Evolutionary conservation across 2,888 invertebrate genomes (phyloP).

Genomic region (Dorcus hopei): DNA sequence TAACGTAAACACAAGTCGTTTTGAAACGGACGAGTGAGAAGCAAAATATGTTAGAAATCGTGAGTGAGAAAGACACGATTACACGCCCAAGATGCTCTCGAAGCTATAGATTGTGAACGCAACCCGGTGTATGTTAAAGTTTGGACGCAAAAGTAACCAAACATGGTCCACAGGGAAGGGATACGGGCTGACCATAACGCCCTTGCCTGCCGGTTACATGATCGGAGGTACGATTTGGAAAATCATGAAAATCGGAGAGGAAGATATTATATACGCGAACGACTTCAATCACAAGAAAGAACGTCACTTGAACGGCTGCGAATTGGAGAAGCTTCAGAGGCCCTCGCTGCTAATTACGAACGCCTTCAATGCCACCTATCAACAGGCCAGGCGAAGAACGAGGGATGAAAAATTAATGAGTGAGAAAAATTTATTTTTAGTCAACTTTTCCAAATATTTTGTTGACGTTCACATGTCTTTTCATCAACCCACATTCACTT

Average conservation of each 20-base stretch:
- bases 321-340: constrained; percentile 82
- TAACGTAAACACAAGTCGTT: too few species aligned
- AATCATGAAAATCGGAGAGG: constrained; percentile 96
- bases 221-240: constrained; percentile 99
- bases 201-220: constrained; percentile 95
- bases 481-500: neutral
- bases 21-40: too few species aligned
- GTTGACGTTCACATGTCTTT: neutral
- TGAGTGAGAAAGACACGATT: too few species aligned
- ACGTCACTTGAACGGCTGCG: constrained; percentile 93
- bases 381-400: constrained; percentile 83
- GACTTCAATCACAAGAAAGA: constrained; percentile 99
- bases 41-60: too few species aligned
- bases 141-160: too few species aligned
- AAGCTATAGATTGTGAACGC: too few species aligned
- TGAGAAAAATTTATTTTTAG: constrained; percentile 47
- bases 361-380: constrained; percentile 91
- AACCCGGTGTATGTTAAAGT: too few species aligned
- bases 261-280: constrained; percentile 96
- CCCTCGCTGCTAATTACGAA: constrained; percentile 95
- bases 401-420: constrained; percentile 97
- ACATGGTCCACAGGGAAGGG: constrained; percentile 70
- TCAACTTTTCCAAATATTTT: too few species aligned
- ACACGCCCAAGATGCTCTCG: too few species aligned
- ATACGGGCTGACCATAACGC: constrained; percentile 91